Percentiles rank a stretch among this genome's conserved stretches.
Conservation (phyloP, 2,797 vertebrate genomes). For the Monodelphis domestica region DNA sequence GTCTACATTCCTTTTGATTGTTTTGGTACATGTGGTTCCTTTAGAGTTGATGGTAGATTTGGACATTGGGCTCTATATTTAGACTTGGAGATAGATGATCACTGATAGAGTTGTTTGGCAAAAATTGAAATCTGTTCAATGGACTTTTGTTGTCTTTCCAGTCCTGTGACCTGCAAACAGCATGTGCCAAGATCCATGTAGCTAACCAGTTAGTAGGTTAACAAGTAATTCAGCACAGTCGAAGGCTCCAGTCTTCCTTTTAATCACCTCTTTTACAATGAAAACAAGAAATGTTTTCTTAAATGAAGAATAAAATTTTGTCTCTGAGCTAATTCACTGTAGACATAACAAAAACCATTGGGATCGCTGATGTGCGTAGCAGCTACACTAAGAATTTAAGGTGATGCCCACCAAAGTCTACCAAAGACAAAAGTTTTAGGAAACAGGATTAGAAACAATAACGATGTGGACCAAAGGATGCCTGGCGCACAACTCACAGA, state of each 20-base stretch:
- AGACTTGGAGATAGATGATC: not conserved
- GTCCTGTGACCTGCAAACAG: not conserved
- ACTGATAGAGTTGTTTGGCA: not conserved
- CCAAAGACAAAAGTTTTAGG: not conserved
- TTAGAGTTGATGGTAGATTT: not conserved
- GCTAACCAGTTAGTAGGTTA: not conserved
- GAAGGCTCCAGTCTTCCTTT: not conserved
- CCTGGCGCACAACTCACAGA: not conserved
- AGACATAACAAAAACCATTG: not conserved
- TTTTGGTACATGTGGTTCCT: not conserved
- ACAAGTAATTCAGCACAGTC: not conserved
- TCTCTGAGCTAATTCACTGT: not conserved
- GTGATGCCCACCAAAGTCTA: not conserved
- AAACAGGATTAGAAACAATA: not conserved
- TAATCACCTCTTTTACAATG: not conserved
- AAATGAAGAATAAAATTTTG: not conserved
- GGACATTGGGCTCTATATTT: not conserved
- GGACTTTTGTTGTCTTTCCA: not conserved
- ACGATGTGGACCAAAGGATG: not conserved
- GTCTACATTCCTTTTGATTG: not conserved
- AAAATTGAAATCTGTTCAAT: not conserved
- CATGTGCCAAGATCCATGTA: not conserved
- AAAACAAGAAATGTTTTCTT: not conserved
- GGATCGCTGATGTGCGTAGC: not conserved
- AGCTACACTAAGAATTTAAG: not conserved